Evolutionary conservation across 2,888 invertebrate genomes (phyloP).

Genomic region (Dermolepida albohirtum): DNA sequence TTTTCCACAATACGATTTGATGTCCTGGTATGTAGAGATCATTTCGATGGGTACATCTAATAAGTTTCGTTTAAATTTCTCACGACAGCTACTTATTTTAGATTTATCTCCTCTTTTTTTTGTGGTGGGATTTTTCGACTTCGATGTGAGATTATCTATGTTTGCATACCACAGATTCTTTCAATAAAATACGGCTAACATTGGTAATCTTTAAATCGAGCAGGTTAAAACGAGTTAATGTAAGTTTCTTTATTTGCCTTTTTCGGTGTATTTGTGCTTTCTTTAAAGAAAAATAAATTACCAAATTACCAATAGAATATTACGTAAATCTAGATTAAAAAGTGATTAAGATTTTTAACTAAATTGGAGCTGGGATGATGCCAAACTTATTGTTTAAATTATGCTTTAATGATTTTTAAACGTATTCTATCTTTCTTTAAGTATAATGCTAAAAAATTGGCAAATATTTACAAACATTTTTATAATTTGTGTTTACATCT

Average conservation of each 20-base stretch:
- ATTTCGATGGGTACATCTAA: background rate
- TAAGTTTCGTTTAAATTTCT: conserved; percentile 15
- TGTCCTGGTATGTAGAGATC: conserved; percentile 12
- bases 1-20: conserved; percentile 31
- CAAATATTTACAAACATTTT: too few relatives aligned
- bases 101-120: background rate
- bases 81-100: conserved; percentile 16
- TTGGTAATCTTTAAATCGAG: background rate
- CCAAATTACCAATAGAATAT: too few relatives aligned
- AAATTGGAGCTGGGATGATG: too few relatives aligned
- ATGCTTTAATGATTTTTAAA: too few relatives aligned
- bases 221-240: background rate
- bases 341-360: too few relatives aligned
- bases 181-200: background rate
- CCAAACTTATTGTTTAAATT: too few relatives aligned
- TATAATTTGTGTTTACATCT: too few relatives aligned
- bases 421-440: too few relatives aligned
- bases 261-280: too few relatives aligned
- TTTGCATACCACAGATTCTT: conserved; percentile 6
- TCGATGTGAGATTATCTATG: background rate
- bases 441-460: too few relatives aligned
- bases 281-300: too few relatives aligned
- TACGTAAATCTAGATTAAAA: too few relatives aligned
- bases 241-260: background rate
- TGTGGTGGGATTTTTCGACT: background rate